phyloP scores from a whole-genome alignment of 2,888 invertebrate species.

The Drosophila hamatofila region DNA sequence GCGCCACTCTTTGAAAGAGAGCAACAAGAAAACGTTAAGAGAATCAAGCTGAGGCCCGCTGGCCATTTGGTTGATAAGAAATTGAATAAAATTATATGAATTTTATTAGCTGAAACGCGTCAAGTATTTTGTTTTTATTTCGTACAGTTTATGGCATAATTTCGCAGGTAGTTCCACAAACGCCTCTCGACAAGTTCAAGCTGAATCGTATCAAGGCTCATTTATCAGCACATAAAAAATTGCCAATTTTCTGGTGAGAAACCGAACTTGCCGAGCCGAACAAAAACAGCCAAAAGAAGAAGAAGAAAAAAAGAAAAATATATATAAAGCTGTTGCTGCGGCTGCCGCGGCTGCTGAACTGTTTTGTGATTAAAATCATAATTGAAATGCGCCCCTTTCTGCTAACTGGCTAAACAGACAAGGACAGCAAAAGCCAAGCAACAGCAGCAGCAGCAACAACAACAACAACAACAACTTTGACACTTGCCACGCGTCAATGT shows the following conservation, averaged over 20 bases:
- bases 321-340: conserved; percentile 42
- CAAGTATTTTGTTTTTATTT: conserved; percentile 17
- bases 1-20: conserved; percentile 32
- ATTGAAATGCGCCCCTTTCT: conserved; percentile 64
- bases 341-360: conserved; percentile 32
- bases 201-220: conserved; percentile 63
- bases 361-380: conserved; percentile 69
- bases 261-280: conserved; percentile 19
- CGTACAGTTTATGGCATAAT: conserved; percentile 48
- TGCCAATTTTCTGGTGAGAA: conserved; percentile 64
- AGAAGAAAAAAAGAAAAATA: neutral
- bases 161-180: conserved; percentile 41
- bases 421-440: conserved; percentile 19
- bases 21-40: conserved; percentile 44
- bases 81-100: conserved; percentile 75
- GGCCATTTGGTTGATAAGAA: conserved; percentile 69
- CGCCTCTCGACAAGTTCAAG: conserved; percentile 45
- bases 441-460: conserved; percentile 26
- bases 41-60: conserved; percentile 22
- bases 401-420: conserved; percentile 16
- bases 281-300: conserved; percentile 11
- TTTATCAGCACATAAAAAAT: conserved; percentile 65
- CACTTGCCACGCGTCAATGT: conserved; percentile 76
- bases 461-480: conserved; percentile 45
- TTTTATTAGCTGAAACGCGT: conserved; percentile 62